A percentile compares a stretch with the other conserved stretches of the same genome.
Evolutionary conservation across 2,113 vertebrate species (phyloP).

Genomic region (Malurus melanocephalus): DNA sequence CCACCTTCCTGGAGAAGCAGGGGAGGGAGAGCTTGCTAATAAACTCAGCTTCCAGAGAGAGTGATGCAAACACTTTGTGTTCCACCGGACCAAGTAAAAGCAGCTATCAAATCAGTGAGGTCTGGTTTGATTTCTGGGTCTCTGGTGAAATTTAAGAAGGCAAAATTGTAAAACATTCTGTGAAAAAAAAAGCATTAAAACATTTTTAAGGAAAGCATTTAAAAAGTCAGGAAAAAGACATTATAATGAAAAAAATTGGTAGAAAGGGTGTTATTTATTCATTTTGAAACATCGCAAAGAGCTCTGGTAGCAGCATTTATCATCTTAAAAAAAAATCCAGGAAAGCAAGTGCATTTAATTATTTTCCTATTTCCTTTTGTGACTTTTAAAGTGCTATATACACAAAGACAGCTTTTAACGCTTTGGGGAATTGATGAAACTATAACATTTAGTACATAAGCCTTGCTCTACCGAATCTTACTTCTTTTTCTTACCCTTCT

Average conservation of each 20-base stretch:
- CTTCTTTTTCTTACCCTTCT: neutral
- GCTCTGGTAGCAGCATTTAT: slow-evolving; percentile 50
- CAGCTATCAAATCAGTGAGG: slow-evolving; percentile 61
- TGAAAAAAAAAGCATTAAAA: slow-evolving; percentile 40
- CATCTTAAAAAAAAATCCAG: neutral
- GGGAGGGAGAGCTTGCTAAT: slow-evolving; percentile 48
- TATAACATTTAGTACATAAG: neutral
- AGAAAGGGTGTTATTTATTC: slow-evolving; percentile 68
- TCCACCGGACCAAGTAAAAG: slow-evolving; percentile 53
- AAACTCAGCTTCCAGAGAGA: slow-evolving; percentile 56
- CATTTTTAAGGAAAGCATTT: slow-evolving; percentile 64
- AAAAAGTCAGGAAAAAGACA: slow-evolving; percentile 63
- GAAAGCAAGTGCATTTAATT: slow-evolving; percentile 55
- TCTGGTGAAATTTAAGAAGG: slow-evolving; percentile 66
- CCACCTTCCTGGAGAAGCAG: slow-evolving; percentile 16
- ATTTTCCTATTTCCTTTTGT: slow-evolving; percentile 51
- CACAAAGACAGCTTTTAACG: slow-evolving; percentile 17
- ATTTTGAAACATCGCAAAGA: slow-evolving; percentile 61
- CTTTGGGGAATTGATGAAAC: slow-evolving; percentile 38
- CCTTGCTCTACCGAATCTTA: neutral
- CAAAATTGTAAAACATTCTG: slow-evolving; percentile 61
- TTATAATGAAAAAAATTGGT: slow-evolving; percentile 45
- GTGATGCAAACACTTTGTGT: slow-evolving; percentile 13
- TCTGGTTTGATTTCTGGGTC: slow-evolving; percentile 66
- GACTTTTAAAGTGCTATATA: slow-evolving; percentile 57